Base-by-base conservation (phyloP, 2,797 vertebrate species). In the Gallinago nigripennis region DNA sequence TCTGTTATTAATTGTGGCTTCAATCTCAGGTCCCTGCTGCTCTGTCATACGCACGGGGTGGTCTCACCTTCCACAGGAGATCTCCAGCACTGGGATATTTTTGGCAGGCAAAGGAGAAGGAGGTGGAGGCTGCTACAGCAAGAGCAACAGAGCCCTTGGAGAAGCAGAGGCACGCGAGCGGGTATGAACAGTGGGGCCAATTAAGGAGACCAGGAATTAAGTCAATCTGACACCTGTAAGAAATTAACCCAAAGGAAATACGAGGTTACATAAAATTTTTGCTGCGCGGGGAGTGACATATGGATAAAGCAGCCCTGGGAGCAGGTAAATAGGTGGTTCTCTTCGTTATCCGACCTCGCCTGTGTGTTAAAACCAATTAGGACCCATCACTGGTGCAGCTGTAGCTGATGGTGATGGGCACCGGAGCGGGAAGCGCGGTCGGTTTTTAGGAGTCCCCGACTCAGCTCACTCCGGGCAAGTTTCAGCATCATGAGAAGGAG, bases 41-140 rank as follows among this genome's bases (percentile, higher is more conserved):
- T 18, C 41, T 1, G 0, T 5, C 0, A 1, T 15, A 2, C 3
- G 0, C 39, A 4, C 2, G 0, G 7, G 12, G 28, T 43, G 31
- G 12, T 21, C 45, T 61, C 9, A 0, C 7, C 6, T 72, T 56
- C 57, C 3, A 0, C 16, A 3, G 76, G 71, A 57, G 7, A 33
- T 23, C 68, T 65, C 39, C 0, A 1, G 37, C 5, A 1, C 41
- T 41, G 82, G 30, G 79, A 21, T 72, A 28, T 31, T 64, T 71
- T 68, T 45, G 66, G 33, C 76, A 54, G 50, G 64, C 9, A 8
- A 17, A 27, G 46, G 60, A n/a, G 48, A 33, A 70, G 17, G 65
- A 64, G 57, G 37, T 6, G 31, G 70, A 0, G 0, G 70, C 66
- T 43, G 82, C 58, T 61, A 27, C 79, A 45, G 41, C 37, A 31